These are phyloP conservation scores for Balanococcus diminutus DNA, from an alignment of 2,888 invertebrate species.

Conservation along the genomic window DNA sequence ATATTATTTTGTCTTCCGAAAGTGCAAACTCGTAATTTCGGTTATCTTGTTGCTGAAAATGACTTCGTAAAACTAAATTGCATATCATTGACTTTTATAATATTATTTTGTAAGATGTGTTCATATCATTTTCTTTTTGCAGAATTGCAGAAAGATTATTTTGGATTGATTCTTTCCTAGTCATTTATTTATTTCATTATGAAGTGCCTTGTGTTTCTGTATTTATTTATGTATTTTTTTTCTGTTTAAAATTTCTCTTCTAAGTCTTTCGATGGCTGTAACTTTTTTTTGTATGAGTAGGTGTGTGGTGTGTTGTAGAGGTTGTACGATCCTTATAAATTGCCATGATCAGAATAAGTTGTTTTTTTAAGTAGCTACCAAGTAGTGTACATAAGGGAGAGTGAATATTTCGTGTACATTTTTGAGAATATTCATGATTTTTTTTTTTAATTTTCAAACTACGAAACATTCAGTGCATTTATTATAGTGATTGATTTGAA, in stretches of 20 bases:
- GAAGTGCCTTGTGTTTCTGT: not conserved
- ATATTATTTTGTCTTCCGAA: not conserved
- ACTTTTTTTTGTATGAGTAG: not conserved
- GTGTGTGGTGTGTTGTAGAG: not conserved
- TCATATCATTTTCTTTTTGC: not conserved
- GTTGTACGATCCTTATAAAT: too few relatives aligned
- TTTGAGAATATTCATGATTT: not conserved
- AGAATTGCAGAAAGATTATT: not conserved
- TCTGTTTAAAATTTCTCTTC: not conserved
- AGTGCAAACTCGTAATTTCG: not conserved
- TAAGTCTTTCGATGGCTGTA: not conserved
- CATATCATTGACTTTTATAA: not conserved
- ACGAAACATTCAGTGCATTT: too few relatives aligned
- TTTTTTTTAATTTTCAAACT: not conserved
- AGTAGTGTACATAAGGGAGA: too few relatives aligned
- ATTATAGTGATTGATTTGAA: too few relatives aligned
- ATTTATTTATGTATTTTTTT: not conserved
- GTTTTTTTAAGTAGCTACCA: not conserved
- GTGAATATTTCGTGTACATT: too few relatives aligned
- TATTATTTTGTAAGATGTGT: not conserved
- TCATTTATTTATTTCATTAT: not conserved
- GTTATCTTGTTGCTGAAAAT: not conserved
- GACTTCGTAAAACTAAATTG: not conserved
- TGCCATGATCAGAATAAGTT: not conserved
- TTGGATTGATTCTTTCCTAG: not conserved